phyloP scores from a whole-genome alignment of 2,113 vertebrate genomes.

The Lathamus discolor region DNA sequence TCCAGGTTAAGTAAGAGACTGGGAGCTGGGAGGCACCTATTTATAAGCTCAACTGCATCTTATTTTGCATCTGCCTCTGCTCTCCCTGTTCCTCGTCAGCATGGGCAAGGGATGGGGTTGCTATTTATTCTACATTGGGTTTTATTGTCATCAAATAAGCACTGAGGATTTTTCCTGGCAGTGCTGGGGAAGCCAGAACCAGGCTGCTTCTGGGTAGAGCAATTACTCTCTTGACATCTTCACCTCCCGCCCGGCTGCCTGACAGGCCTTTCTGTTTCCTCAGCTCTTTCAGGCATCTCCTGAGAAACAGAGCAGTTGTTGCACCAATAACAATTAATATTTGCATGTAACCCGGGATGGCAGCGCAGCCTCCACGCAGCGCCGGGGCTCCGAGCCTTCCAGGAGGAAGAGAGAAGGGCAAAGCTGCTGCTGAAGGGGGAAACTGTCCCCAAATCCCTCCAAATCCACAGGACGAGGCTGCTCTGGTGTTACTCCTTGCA shows the following conservation, averaged over 20 bases:
- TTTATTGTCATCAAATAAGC: slow-evolving; percentile 21
- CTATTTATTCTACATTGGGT: background rate
- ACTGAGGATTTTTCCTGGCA: slow-evolving; percentile 50
- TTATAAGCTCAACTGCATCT: slow-evolving; percentile 31
- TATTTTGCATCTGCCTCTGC: slow-evolving; percentile 58
- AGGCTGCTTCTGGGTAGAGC: slow-evolving; percentile 62
- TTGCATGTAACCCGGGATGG: background rate
- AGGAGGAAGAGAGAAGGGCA: background rate
- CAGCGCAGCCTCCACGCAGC: accelerated
- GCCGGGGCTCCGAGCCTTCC: accelerated
- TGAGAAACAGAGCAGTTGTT: background rate
- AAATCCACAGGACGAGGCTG: background rate
- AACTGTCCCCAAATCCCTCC: background rate
- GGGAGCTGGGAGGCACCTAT: slow-evolving; percentile 47
- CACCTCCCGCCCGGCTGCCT: slow-evolving; percentile 7
- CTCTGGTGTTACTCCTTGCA: background rate
- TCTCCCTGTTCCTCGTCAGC: slow-evolving; percentile 28
- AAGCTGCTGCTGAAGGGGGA: background rate
- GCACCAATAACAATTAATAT: slow-evolving; percentile 26
- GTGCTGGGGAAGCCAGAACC: background rate
- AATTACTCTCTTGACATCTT: slow-evolving; percentile 61
- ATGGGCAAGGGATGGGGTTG: background rate
- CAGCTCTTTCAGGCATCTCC: slow-evolving; percentile 27
- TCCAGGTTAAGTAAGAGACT: background rate
- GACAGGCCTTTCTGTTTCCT: slow-evolving; percentile 36